phyloP scores from a whole-genome alignment of 92 coral and sea anemone genomes.

The Ricordea florida region DNA sequence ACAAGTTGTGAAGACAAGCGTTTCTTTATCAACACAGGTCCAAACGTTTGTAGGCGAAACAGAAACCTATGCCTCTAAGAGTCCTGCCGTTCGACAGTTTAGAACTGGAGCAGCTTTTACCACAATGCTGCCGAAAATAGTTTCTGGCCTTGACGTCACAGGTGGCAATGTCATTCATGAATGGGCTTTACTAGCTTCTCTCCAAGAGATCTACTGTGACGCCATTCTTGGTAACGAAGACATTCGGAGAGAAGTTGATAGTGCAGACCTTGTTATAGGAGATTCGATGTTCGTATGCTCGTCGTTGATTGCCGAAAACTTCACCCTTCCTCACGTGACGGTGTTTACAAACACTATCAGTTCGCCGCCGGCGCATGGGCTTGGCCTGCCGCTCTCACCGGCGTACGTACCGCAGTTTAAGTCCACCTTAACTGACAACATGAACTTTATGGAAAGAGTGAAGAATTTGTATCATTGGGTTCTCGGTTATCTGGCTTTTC shows the following conservation, averaged over 20 bases:
- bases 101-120: too few species aligned
- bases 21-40: too few species aligned
- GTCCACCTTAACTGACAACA: slow-evolving; percentile 12
- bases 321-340: slow-evolving; percentile 45
- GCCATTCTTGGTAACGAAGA: slow-evolving; percentile 10
- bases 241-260: slow-evolving; percentile 8
- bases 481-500: not conserved
- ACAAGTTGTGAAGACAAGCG: too few species aligned
- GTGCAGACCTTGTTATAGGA: slow-evolving; percentile 45
- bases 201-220: slow-evolving; percentile 27
- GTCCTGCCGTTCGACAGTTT: too few species aligned
- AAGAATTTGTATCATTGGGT: slow-evolving; percentile 5
- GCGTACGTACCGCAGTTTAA: slow-evolving; percentile 33
- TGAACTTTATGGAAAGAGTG: slow-evolving; percentile 35
- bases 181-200: not conserved
- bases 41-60: too few species aligned
- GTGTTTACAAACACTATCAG: slow-evolving; percentile 4
- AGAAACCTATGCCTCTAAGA: too few species aligned
- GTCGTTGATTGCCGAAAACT: slow-evolving; percentile 40
- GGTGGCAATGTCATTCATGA: too few species aligned
- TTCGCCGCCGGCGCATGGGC: not conserved
- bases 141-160: too few species aligned
- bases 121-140: too few species aligned
- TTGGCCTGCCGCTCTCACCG: slow-evolving; percentile 28
- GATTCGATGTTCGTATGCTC: slow-evolving; percentile 53